Conservation (phyloP, 2,113 vertebrate genomes). For the Rhynchomys soricoides region DNA sequence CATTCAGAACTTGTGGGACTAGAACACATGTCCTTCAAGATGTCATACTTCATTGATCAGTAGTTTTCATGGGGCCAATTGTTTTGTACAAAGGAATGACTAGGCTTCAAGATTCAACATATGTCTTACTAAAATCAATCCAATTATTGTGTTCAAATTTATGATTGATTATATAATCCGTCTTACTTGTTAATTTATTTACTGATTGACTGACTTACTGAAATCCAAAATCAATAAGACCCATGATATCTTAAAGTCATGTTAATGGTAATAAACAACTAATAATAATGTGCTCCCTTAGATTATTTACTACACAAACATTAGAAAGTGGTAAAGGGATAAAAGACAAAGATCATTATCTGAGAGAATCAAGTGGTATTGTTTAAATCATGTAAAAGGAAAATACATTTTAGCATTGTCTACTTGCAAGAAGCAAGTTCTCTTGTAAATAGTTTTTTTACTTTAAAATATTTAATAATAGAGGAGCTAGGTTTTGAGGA, state of each 20-base stretch:
- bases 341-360: background rate
- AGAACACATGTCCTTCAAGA: too few species aligned
- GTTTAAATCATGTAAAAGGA: background rate
- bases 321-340: background rate
- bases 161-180: background rate
- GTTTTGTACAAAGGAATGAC: background rate
- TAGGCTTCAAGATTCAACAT: background rate
- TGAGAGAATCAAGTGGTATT: background rate
- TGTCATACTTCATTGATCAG: background rate
- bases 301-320: background rate
- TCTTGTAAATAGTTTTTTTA: background rate
- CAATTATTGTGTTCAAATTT: background rate
- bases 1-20: background rate
- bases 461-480: background rate
- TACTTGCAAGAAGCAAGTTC: background rate
- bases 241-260: background rate
- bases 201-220: background rate
- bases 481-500: background rate
- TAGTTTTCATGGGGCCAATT: background rate
- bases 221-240: background rate
- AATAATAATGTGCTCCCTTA: background rate
- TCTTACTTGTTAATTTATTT: background rate
- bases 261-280: background rate
- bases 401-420: background rate
- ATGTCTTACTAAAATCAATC: background rate